These are phyloP conservation scores for Helostoma temminkii DNA, from an alignment of 2,797 vertebrate genomes.

Conservation along the genomic window DNA sequence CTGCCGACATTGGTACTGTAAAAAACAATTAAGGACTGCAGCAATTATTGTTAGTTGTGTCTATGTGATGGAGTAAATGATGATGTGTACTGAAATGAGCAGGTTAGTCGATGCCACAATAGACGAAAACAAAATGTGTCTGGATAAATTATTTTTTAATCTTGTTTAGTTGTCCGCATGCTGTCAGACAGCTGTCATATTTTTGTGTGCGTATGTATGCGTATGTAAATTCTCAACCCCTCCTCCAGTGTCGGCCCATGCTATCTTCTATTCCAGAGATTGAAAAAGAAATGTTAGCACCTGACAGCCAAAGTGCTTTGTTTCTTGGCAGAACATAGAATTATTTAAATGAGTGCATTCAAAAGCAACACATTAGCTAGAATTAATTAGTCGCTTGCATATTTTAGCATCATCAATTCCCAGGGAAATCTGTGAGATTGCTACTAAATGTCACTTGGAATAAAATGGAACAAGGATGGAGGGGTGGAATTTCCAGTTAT, in stretches of 20 bases:
- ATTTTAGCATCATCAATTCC: constrained; percentile 75
- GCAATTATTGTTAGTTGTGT: not conserved
- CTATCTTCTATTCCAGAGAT: constrained; percentile 62
- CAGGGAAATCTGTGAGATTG: constrained; percentile 64
- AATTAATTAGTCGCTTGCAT: constrained; percentile 79
- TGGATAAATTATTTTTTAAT: constrained; percentile 14
- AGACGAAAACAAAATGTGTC: constrained; percentile 21
- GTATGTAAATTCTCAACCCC: constrained; percentile 49
- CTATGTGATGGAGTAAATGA: constrained; percentile 8
- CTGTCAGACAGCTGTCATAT: constrained; percentile 43
- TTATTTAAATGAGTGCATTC: constrained; percentile 85
- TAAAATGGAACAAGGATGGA: constrained; percentile 55
- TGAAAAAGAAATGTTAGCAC: constrained; percentile 69
- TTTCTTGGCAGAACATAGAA: constrained; percentile 79
- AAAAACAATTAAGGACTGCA: constrained; percentile 17
- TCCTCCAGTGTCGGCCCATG: constrained; percentile 44
- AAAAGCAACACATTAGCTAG: constrained; percentile 82
- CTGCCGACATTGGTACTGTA: not conserved
- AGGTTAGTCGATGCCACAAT: constrained; percentile 15
- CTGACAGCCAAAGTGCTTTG: constrained; percentile 77
- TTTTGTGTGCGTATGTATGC: constrained; percentile 15
- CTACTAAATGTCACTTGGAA: constrained; percentile 77
- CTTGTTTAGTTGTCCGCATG: constrained; percentile 15
- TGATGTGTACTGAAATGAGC: not conserved
- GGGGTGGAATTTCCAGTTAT: constrained; percentile 51